Evolutionary conservation across 2,113 vertebrate genomes (phyloP), one percentile per base, ranked within the genome.

Genomic region (Alectura lathami): DNA sequence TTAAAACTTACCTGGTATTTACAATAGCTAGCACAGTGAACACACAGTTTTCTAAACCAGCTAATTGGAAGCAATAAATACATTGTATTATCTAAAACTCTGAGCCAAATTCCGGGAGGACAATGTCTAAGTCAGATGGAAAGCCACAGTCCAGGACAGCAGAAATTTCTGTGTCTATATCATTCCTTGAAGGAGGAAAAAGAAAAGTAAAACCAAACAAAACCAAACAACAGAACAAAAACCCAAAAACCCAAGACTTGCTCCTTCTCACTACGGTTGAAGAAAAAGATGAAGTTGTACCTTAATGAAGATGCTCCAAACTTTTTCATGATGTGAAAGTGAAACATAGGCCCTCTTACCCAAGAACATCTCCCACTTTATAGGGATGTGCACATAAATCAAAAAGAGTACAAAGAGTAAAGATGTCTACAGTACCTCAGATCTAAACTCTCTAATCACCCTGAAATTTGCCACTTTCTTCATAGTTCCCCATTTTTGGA

Each of bases 361-460:
- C 1, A 2, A 60, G 64, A 22, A 93, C 34, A 70, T 22, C 17
- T 80, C 24, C 24, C 18, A 53, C 29, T 79, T 92, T 40, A 83
- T 10, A 48, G 21, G 3, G 4, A 45, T 36, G 13, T 75, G n/a
- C 26, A 42, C 27, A 64, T 24, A 86, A 68, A 27, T 29, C 47
- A 50, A 77, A 78, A 56, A 0, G 18, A 84, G 50, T 22, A 32
- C 59, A 69, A 10, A 81, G 6, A 87, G 5, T 9, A 91, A 51
- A 17, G 16, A 91, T 0, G 4, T 48, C 18, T 24, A 23, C 34
- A 50, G 21, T n/a, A 17, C 51, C 15, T 3, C 5, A 0, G 0
- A 63, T 34, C 29, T 69, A 89, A 87, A 68, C 16, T 40, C 22
- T 60, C 36, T 47, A 85, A 76, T 8, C 12, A 34, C 24, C n/a